A percentile compares a stretch with the other conserved stretches of the same genome.
These are phyloP conservation scores for Cairina moschata DNA, from an alignment of 2,113 vertebrate genomes.

Conservation along the genomic window DNA sequence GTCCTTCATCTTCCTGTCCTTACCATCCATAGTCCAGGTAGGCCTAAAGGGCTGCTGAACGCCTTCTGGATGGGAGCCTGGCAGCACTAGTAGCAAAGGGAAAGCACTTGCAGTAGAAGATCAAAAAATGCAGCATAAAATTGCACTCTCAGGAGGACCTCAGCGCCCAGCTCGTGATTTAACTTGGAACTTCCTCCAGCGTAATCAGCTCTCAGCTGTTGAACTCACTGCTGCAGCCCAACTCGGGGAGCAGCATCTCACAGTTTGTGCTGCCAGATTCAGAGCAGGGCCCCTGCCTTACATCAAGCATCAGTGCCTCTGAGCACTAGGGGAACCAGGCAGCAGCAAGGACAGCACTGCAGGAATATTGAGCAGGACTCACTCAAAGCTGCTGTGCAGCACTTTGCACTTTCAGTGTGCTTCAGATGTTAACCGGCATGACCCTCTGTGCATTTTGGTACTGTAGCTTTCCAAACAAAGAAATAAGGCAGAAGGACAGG, in stretches of 20 bases:
- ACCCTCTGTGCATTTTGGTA: background rate
- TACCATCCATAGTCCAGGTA: background rate
- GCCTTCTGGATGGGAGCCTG: background rate
- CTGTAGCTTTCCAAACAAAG: background rate
- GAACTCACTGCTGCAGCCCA: background rate
- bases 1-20: background rate
- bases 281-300: background rate
- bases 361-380: fast-evolving
- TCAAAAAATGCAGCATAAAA: background rate
- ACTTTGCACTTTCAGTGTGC: background rate
- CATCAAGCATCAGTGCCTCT: background rate
- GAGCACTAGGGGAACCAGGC: background rate
- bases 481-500: background rate
- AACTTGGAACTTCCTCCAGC: background rate
- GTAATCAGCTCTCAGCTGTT: fast-evolving
- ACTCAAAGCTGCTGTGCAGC: background rate
- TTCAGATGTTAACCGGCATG: background rate
- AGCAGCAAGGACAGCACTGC: background rate
- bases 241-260: background rate
- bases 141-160: background rate
- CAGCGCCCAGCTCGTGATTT: background rate
- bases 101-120: background rate
- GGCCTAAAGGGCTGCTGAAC: background rate
- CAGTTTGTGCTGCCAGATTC: background rate
- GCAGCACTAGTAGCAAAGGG: background rate